Conservation (phyloP, 2,113 vertebrate species). For the Neogobius melanostomus region DNA sequence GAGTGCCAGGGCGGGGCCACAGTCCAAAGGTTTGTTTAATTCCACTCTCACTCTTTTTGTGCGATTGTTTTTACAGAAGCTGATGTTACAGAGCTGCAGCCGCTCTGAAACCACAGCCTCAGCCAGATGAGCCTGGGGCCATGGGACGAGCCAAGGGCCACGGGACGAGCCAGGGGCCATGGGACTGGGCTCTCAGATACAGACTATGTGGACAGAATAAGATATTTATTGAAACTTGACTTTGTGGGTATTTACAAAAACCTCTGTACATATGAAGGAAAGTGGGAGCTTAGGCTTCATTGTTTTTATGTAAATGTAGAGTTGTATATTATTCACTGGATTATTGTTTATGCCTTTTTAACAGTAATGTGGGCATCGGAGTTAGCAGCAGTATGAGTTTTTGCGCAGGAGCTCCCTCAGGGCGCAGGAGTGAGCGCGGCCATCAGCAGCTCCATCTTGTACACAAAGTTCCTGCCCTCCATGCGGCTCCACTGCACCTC, state of each 20-base stretch:
- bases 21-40: not conserved
- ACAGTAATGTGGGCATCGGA: too few relatives aligned
- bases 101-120: conserved; percentile 34
- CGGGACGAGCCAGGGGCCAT: too few relatives aligned
- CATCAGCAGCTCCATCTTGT: conserved; percentile 99
- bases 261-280: not conserved
- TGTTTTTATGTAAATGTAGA: not conserved
- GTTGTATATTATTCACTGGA: not conserved
- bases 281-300: not conserved
- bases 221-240: not conserved
- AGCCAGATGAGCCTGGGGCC: not conserved
- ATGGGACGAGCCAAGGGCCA: too few relatives aligned
- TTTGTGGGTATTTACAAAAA: not conserved
- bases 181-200: not conserved
- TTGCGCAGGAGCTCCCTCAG: conserved; percentile 7
- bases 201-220: not conserved
- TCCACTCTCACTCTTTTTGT: not conserved
- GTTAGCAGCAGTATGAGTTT: not conserved
- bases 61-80: conserved; percentile 33
- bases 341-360: not conserved
- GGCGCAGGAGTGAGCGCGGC: conserved; percentile 89
- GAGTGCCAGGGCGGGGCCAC: too few relatives aligned
- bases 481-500: conserved; percentile 97
- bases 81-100: conserved; percentile 66
- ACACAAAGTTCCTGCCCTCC: conserved; percentile 97